Conservation (phyloP, 2,113 vertebrate genomes). For the Seriola aureovittata region DNA sequence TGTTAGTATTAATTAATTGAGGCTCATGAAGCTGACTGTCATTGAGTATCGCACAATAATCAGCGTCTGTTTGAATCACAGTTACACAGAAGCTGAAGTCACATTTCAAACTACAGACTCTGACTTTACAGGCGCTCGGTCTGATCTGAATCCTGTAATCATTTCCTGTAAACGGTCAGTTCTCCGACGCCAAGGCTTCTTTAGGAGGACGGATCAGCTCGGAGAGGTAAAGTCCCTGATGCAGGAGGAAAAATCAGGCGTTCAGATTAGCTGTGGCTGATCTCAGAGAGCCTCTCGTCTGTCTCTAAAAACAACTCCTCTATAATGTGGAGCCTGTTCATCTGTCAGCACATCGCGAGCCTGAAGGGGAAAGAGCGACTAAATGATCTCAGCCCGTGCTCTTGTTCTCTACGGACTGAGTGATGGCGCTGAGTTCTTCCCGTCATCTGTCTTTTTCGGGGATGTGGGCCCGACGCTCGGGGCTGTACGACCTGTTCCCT, state of each 20-base stretch:
- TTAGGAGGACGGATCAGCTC: neutral
- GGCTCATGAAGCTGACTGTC: no score
- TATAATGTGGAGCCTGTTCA: neutral
- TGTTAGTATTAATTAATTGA: no score
- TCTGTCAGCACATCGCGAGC: slow-evolving; percentile 9
- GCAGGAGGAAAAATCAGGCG: neutral
- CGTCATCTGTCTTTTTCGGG: neutral
- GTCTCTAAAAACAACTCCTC: no score
- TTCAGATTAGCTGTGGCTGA: neutral
- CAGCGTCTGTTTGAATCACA: no score
- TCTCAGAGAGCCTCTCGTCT: neutral
- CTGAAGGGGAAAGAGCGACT: neutral
- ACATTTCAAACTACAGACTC: no score
- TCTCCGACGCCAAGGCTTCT: no score
- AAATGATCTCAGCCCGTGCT: neutral
- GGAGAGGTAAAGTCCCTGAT: neutral
- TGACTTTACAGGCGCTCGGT: no score
- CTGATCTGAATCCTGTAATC: no score
- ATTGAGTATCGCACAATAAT: no score
- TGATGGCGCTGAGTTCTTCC: neutral
- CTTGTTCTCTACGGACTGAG: neutral
- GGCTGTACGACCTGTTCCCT: slow-evolving; percentile 42
- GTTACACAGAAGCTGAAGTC: no score
- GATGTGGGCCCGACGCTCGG: neutral
- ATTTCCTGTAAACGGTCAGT: no score